Base-by-base conservation (phyloP, 2,113 vertebrate genomes). In the Cololabis saira region DNA sequence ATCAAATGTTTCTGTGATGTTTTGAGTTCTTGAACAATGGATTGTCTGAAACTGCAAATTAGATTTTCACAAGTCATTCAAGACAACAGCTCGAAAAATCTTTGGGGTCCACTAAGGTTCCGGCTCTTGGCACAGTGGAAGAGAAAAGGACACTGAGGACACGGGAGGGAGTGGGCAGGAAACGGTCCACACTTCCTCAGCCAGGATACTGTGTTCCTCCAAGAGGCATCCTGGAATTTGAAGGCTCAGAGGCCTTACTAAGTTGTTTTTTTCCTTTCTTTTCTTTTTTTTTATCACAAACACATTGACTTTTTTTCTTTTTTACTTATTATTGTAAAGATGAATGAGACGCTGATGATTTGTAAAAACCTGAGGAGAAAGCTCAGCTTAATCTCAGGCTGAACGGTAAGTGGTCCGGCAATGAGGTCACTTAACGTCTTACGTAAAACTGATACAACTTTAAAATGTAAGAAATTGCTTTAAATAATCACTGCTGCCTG, bases 171-270 rank as follows among this genome's bases (percentile, higher is more conserved):
- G 54, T 47, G 81, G 67, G 63, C 83, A 89, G 91, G 93, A 92
- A 91, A 88, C 74, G 43, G 83, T 80, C 65, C 86, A 76, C 85
- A 81, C 68, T 91, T 93, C 92, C 92, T 91, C 78, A 75, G 82
- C 84, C 91, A 93, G 92, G 93, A 93, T 90, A 85, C 82, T 13
- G 49, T 33, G 73, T 71, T 89, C 61, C 83, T 92, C 86, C 67
- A 86, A 80, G 86, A 89, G 86, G 83, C 86, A 88, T 90, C 90
- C 90, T 91, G 92, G 72, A 92, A 73, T 88, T 72, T 58, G 64
- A 59, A 16, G 74, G 71, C 82, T 90, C 69, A 82, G 81, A 89
- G 80, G 67, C 62, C 63, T 81, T 15, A 61, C 21, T 43, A 45
- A 67, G 52, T 66, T 42, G 68, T 54, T 71, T 47, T 72, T 69